A percentile compares a stretch with the other conserved stretches of the same genome.
These are phyloP conservation scores for Drosophila erecta DNA, from an alignment of 1,140 invertebrate genomes.

Conservation along the genomic window DNA sequence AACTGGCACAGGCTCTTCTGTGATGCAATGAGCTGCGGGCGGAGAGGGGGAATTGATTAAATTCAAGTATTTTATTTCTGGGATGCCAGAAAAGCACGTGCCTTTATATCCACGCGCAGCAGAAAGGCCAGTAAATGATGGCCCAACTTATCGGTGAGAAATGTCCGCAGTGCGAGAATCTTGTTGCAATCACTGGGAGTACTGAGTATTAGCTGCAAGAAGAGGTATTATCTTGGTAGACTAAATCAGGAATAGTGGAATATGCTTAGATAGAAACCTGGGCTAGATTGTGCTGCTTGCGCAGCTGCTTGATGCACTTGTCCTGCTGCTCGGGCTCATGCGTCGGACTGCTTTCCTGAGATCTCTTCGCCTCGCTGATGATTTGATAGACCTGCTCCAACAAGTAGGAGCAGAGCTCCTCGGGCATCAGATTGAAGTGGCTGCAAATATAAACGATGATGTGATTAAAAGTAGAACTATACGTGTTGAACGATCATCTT, in stretches of 20 bases:
- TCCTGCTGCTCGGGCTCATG: conserved; percentile 47
- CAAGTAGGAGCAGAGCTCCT: conserved; percentile 73
- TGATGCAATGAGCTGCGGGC: conserved; percentile 71
- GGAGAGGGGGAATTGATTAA: not conserved
- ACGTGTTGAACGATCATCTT: not conserved
- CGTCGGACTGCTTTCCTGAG: conserved; percentile 39
- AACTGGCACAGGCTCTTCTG: conserved; percentile 78
- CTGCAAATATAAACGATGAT: conserved; percentile 16
- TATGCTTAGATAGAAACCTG: conserved; percentile 41
- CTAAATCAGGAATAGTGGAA: no score
- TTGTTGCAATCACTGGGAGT: conserved; percentile 79
- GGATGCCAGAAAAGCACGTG: conserved; percentile 3
- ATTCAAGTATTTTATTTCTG: not conserved
- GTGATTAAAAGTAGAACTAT: no score
- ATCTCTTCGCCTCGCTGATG: conserved; percentile 72
- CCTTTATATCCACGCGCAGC: conserved; percentile 75
- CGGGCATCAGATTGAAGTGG: conserved; percentile 74
- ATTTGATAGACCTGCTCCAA: conserved; percentile 77
- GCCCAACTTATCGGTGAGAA: conserved; percentile 74
- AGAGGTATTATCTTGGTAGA: not conserved
- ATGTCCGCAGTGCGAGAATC: conserved; percentile 74
- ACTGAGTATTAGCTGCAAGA: conserved; percentile 70
- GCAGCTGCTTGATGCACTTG: conserved; percentile 68
- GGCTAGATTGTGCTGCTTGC: conserved; percentile 73
- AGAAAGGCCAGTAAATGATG: conserved; percentile 74